Evolutionary conservation across 1,140 invertebrate genomes (phyloP).

Genomic region (Pogonomyrmex californicus): DNA sequence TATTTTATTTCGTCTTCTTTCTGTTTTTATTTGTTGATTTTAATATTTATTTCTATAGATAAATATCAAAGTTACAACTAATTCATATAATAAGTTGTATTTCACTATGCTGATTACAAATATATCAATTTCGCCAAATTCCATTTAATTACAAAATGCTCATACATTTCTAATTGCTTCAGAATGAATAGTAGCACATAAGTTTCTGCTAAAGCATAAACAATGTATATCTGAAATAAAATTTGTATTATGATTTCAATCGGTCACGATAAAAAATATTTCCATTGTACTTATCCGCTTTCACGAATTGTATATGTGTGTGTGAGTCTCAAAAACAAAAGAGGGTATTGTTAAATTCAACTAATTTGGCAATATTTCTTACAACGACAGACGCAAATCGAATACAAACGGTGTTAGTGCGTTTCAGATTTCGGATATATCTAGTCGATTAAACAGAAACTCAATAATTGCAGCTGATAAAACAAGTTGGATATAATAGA

Average conservation of each 20-base stretch:
- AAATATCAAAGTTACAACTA: not conserved
- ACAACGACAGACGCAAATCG: not conserved
- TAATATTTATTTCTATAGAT: not conserved
- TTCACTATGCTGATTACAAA: constrained; percentile 2
- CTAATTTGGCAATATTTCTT: constrained; percentile 2
- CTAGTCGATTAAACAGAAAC: not conserved
- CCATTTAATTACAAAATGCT: not conserved
- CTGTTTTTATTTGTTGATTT: not conserved
- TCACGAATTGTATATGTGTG: not conserved
- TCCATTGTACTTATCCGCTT: not conserved
- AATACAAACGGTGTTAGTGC: not conserved
- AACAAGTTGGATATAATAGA: not conserved
- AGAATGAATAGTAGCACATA: not conserved
- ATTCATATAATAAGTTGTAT: not conserved
- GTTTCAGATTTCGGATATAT: not conserved
- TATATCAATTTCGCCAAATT: constrained; percentile 41
- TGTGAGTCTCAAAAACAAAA: constrained; percentile 9
- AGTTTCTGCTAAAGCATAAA: constrained; percentile 1
- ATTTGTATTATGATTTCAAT: constrained; percentile 13
- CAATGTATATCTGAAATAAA: not conserved
- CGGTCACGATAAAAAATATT: not conserved
- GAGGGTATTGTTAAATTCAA: not conserved
- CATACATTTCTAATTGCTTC: not conserved
- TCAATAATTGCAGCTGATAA: not conserved
- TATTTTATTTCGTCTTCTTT: not conserved